Base-by-base conservation (phyloP, 2,113 vertebrate genomes). In the Delphinus delphis region DNA sequence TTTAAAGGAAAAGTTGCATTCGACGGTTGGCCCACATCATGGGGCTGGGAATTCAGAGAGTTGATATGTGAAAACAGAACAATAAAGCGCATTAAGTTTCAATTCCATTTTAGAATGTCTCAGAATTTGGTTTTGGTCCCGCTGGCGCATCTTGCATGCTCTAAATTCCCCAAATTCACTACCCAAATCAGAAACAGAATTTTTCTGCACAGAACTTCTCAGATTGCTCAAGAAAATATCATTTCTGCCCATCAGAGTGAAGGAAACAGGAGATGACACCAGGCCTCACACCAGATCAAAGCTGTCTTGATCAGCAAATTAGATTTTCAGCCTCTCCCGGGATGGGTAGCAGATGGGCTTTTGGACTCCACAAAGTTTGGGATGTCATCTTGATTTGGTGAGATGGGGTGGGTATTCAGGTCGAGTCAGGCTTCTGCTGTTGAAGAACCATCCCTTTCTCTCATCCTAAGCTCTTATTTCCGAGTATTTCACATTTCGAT, bases 141-240 rank as follows among this genome's bases (percentile, higher is more conserved):
- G 3, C 70, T 10, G 8, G 77, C 5, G 8, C 5, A 67, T 25
- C 70, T 87, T n/a, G 25, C 6, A 63, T 1, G 1, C n/a, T 63
- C 44, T 90, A 47, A 33, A 96, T 83, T 86, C 91, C 60, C 92
- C 82, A 53, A 55, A 76, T 92, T 94, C 65, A 83, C 85, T 74
- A 63, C 36, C 74, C 80, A 98, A 97, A 96, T 96, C 94, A 96
- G 94, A 98, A 97, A 97, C 95, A 93, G 81, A 90, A 96, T 86
- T 88, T 58, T 68, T 71, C 23, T 96, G 70, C 87, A 47, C 38
- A 84, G 65, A 90, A 76, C 93, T 62, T 90, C 88, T 96, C 60
- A 85, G 77, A 73, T 90, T 65, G 92, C 83, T 97, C 95, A 90
- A 88, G 85, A 92, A 96, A 97, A 95, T 97, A 96, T 77, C 62